phyloP scores from a whole-genome alignment of 2,888 invertebrate genomes.

The Cremastobaeus sp. region DNA sequence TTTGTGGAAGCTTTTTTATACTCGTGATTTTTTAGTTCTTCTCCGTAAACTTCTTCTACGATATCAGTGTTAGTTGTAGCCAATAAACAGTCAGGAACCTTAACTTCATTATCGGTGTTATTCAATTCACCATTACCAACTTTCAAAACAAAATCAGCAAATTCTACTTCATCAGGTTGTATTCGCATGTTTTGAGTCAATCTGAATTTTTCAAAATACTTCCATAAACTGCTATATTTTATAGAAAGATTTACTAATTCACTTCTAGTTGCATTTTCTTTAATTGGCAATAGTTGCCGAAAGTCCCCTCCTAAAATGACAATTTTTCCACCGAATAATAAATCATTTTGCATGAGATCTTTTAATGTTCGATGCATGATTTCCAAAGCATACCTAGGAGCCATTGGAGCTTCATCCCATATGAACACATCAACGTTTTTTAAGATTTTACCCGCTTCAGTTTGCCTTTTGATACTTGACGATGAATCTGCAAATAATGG shows the following conservation, averaged over 20 bases:
- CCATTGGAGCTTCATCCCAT: too few relatives aligned
- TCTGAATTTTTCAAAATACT: neutral
- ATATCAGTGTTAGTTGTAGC: too few relatives aligned
- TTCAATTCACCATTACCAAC: constrained; percentile 10
- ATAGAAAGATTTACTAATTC: too few relatives aligned
- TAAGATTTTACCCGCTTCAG: constrained; percentile 44
- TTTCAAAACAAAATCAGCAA: constrained; percentile 8
- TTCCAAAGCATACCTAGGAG: constrained; percentile 12
- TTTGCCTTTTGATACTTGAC: constrained; percentile 64
- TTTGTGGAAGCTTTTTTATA: constrained; percentile 7
- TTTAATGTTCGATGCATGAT: constrained; percentile 11
- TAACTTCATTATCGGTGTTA: constrained; percentile 1
- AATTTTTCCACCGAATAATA: too few relatives aligned
- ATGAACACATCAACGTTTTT: constrained; percentile 19
- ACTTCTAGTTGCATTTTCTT: too few relatives aligned
- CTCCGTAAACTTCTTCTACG: too few relatives aligned
- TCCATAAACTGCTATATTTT: too few relatives aligned
- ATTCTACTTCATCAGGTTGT: constrained; percentile 5
- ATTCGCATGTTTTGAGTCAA: constrained; percentile 9
- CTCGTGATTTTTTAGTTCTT: too few relatives aligned
- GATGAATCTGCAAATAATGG: too few relatives aligned
- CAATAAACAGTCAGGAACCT: constrained; percentile 4
- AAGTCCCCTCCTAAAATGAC: too few relatives aligned
- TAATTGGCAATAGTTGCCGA: too few relatives aligned
- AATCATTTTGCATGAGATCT: too few relatives aligned